Base-by-base conservation (phyloP, 2,113 vertebrate genomes). In the Narcine bancroftii region DNA sequence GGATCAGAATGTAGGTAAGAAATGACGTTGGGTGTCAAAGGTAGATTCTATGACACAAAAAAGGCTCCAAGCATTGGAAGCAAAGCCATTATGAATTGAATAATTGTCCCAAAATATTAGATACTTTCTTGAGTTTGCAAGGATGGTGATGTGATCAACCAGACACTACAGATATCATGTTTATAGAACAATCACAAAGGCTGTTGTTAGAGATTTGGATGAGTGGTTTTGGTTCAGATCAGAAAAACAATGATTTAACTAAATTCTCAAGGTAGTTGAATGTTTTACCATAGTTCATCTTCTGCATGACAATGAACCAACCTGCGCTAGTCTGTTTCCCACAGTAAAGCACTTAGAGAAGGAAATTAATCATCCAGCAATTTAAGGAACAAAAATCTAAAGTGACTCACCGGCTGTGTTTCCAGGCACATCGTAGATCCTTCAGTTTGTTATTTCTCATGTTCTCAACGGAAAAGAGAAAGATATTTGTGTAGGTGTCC, bases 371-470 rank as follows among this genome's bases (percentile, higher is more conserved):
- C 72, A 36, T 75, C 69, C 72, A 47, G 56, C 60, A 39, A 42
- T 6, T 13, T 42, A 19, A 77, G 15, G 75, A 13, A 42, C 2
- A 77, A 77, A 42, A 3, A 77, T 42, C 6, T 6, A 9, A 4
- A 69, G 33, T 39, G 47, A 0, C 94, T 95, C 93, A 99, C 99
- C 99, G 96, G 96, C 99, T 99, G 95, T 99, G 98, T 93, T 99
- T 99, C 99, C 99, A 99, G 21, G 98, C 97, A 0, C 96, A 97
- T 92, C 99, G 94, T 36, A 99, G 95, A 0, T 98, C 98, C 94
- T 99, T 99, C 87, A 99, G 94, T 92, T 97, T 99, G 96, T 96
- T 99, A 94, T 99, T 99, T 93, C 99, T 97, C 98, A 98, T 97
- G 94, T 99, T 99, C 92, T 96, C 97, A 92, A 99, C 96, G 0